Base-by-base conservation (phyloP, 2,888 invertebrate genomes). In the Clanis bilineata region DNA sequence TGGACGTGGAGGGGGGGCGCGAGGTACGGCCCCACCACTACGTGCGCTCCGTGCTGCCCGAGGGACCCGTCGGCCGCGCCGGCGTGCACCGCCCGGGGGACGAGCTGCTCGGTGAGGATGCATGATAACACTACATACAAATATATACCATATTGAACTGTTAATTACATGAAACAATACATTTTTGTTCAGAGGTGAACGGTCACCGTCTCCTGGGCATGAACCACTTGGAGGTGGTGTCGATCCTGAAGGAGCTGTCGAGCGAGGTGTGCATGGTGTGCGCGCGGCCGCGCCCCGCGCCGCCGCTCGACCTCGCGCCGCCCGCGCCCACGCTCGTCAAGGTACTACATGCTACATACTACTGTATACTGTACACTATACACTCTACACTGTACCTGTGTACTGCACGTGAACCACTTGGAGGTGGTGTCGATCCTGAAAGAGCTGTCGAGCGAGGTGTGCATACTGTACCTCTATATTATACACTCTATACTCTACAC, bases 1-100 rank as follows among this genome's bases (percentile, higher is more conserved):
- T 99, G 43, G 99, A 99, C 85, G 98, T 99, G 58, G 98, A 98
- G 87, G 99, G 99, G 0, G 99, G 99, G 0, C 95, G 97, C 61
- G 99, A 99, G 92, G 98, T 99, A 45, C 94, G 99, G 62, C 99
- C 99, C 1, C 99, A 99, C 90, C 99, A 99, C 93, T 99, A 99
- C 87, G 99, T 99, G 79, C 95, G 99, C 70, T 98, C 98, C 58
- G 98, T 99, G 75, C 93, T 99, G 73, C 96, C 97, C n/a, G 98
- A 99, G 86, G 99, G 99, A 0, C 99, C 99, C 0, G 99, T 99
- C 1, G 99, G 99, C 4, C 95, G 96, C 68, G 98, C 98, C 78
- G 97, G 95, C 4, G 95, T 95, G 55, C 94, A 99, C 38, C 95
- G 95, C 69, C 97, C 98, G 12, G 99, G 99, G 0, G 99, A 99